phyloP scores from a whole-genome alignment of 2,888 invertebrate genomes.

The Melieria omissa region DNA sequence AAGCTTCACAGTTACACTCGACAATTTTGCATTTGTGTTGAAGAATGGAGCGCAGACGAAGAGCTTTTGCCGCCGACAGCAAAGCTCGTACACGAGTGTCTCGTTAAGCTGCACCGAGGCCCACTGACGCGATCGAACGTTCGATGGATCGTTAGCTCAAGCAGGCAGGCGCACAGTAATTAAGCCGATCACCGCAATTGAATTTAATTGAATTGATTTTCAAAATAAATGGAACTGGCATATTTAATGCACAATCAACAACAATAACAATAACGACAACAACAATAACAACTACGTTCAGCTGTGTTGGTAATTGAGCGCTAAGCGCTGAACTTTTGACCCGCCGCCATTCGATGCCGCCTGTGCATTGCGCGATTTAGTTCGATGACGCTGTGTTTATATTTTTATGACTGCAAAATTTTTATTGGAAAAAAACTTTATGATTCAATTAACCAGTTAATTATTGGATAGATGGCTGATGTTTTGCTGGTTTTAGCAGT shows the following conservation, averaged over 20 bases:
- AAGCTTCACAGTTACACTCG: constrained; percentile 6
- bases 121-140: constrained; percentile 45
- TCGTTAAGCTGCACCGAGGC: too few relatives aligned
- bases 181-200: constrained; percentile 57
- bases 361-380: too few relatives aligned
- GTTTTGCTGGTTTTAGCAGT: too few relatives aligned
- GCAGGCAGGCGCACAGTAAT: constrained; percentile 57
- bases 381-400: too few relatives aligned
- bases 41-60: constrained; percentile 61
- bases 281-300: background rate
- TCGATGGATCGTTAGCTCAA: constrained; percentile 14
- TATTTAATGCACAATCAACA: constrained; percentile 20
- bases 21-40: constrained; percentile 13
- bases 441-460: too few relatives aligned
- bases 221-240: constrained; percentile 3
- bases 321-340: too few relatives aligned
- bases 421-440: too few relatives aligned
- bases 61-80: constrained; percentile 22
- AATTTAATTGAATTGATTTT: constrained; percentile 45
- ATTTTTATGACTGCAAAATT: too few relatives aligned
- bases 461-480: too few relatives aligned
- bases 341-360: too few relatives aligned
- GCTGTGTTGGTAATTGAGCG: too few relatives aligned
- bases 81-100: too few relatives aligned
- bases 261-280: constrained; percentile 14